Conservation (phyloP, 1,140 invertebrate genomes). For the Meloidogyne chitwoodi region DNA sequence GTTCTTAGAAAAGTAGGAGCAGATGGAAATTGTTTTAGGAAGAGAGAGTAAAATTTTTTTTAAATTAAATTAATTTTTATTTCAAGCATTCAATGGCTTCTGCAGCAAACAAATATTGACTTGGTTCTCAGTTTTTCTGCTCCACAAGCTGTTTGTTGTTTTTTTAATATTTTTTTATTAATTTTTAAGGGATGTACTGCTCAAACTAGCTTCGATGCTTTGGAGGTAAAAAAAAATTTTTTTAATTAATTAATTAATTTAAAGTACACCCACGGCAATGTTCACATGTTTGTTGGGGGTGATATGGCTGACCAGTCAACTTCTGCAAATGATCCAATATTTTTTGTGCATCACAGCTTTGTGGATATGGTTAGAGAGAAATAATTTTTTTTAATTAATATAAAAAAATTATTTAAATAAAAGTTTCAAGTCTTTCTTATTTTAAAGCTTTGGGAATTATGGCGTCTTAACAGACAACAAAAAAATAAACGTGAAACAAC, state of each 20-base stretch:
- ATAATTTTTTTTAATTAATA: no score
- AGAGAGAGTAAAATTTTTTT: slow-evolving; percentile 9
- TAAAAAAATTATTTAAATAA: background rate
- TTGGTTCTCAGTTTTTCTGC: slow-evolving; percentile 40
- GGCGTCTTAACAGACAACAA: background rate
- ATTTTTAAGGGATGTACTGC: slow-evolving; percentile 20
- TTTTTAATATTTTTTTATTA: no score
- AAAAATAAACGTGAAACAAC: background rate
- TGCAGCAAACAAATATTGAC: slow-evolving; percentile 39
- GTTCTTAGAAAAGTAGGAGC: slow-evolving; percentile 22
- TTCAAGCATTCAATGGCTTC: slow-evolving; percentile 20
- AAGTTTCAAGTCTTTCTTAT: no score
- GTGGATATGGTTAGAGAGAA: slow-evolving; percentile 61
- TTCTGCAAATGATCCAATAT: slow-evolving; percentile 44
- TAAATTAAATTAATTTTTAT: no score
- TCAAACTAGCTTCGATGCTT: slow-evolving; percentile 7
- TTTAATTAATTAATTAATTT: background rate
- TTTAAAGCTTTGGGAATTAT: slow-evolving; percentile 10
- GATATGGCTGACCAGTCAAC: slow-evolving; percentile 38
- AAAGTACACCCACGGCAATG: slow-evolving; percentile 54
- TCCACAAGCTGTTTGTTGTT: slow-evolving; percentile 24
- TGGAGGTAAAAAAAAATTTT: background rate
- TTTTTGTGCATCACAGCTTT: slow-evolving; percentile 59
- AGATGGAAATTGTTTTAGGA: slow-evolving; percentile 26
- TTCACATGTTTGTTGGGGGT: slow-evolving; percentile 53